These are phyloP conservation scores for Ecdyonurus torrentis DNA, from an alignment of 2,888 invertebrate genomes.

Conservation along the genomic window DNA sequence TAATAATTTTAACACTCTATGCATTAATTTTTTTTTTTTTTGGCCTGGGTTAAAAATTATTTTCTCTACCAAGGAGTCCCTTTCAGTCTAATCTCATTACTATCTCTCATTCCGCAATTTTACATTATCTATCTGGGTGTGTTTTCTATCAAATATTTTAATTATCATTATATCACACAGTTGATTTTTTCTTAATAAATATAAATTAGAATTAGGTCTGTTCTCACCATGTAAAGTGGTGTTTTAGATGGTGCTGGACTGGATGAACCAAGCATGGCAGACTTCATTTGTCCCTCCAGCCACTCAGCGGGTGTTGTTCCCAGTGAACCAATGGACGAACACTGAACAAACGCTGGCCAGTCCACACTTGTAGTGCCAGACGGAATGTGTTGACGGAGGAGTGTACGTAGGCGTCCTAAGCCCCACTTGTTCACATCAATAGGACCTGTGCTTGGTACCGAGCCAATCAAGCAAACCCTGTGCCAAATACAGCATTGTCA, in stretches of 20 bases:
- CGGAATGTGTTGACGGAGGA: slow-evolving; percentile 31
- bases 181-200: too few species aligned
- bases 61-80: too few species aligned
- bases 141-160: too few species aligned
- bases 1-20: too few species aligned
- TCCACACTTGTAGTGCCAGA: slow-evolving; percentile 24
- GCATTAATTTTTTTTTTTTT: too few species aligned
- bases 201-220: too few species aligned
- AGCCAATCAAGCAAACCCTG: slow-evolving; percentile 73
- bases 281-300: slow-evolving; percentile 33
- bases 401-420: slow-evolving; percentile 32
- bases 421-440: slow-evolving; percentile 44
- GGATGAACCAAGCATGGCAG: not conserved
- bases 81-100: too few species aligned
- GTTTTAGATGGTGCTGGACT: not conserved
- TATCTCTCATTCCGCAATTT: too few species aligned
- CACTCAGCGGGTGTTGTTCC: slow-evolving; percentile 45
- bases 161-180: too few species aligned
- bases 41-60: too few species aligned
- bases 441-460: slow-evolving; percentile 67
- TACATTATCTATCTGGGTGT: too few species aligned
- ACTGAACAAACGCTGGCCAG: slow-evolving; percentile 68
- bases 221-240: not conserved
- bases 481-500: too few species aligned
- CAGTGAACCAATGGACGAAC: slow-evolving; percentile 79